These are phyloP conservation scores for Mastomys coucha DNA, from an alignment of 2,113 vertebrate genomes.

Conservation along the genomic window DNA sequence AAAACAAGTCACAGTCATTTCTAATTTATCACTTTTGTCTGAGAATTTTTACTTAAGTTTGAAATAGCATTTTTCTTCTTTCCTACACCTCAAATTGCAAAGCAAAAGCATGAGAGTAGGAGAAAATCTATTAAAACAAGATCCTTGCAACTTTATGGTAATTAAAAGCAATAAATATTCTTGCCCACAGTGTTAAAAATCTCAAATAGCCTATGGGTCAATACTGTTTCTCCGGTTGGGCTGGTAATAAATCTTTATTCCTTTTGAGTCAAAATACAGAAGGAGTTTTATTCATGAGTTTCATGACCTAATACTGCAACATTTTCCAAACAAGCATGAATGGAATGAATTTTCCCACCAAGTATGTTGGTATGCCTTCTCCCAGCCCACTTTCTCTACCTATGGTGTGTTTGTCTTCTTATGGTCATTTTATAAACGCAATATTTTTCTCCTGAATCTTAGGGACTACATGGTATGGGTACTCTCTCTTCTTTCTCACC, in stretches of 20 bases:
- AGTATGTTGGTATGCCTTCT: slow-evolving; percentile 75
- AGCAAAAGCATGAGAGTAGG: slow-evolving; percentile 67
- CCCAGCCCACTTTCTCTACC: slow-evolving; percentile 61
- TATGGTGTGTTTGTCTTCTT: slow-evolving; percentile 22
- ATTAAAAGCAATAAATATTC: slow-evolving; percentile 90
- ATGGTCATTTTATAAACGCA: slow-evolving; percentile 61
- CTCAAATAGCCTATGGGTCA: slow-evolving; percentile 87
- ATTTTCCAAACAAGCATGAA: slow-evolving; percentile 85
- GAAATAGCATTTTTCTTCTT: slow-evolving; percentile 63
- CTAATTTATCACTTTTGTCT: slow-evolving; percentile 76
- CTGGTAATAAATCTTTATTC: slow-evolving; percentile 89
- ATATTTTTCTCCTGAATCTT: slow-evolving; percentile 22
- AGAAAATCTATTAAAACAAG: slow-evolving; percentile 84
- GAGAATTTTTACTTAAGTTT: slow-evolving; percentile 70
- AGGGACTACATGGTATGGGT: background rate
- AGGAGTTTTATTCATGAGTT: slow-evolving; percentile 87
- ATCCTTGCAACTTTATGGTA: slow-evolving; percentile 88
- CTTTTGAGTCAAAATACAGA: slow-evolving; percentile 86
- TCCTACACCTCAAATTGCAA: slow-evolving; percentile 69
- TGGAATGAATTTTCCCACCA: slow-evolving; percentile 82
- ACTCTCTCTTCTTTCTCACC: background rate
- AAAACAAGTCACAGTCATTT: slow-evolving; percentile 72
- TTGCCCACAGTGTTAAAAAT: slow-evolving; percentile 81
- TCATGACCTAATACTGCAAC: slow-evolving; percentile 79
- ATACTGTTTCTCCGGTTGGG: slow-evolving; percentile 85